Conservation (phyloP, 2,797 vertebrate genomes). For the Carduelis carduelis region DNA sequence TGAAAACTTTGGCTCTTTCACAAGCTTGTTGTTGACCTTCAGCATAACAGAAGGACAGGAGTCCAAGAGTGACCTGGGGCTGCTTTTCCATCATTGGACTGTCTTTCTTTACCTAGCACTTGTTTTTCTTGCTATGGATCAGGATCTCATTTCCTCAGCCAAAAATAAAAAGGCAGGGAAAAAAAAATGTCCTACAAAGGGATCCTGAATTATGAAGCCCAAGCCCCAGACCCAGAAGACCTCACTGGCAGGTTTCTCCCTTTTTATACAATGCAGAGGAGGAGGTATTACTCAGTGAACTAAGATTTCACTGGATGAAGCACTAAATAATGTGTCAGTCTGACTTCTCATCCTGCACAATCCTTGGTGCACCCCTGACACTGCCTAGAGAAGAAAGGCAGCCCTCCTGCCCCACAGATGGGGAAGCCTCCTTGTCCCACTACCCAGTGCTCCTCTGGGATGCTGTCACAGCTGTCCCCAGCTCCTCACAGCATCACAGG, state of each 20-base stretch:
- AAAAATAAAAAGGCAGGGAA: neutral
- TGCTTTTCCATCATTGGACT: neutral
- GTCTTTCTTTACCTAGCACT: neutral
- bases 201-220: neutral
- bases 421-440: neutral
- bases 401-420: neutral
- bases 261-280: neutral
- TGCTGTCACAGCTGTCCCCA: neutral
- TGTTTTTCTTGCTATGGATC: neutral
- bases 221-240: neutral
- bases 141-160: neutral
- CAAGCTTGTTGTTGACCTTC: neutral
- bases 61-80: neutral
- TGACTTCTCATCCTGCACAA: fast-evolving
- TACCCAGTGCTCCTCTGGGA: fast-evolving
- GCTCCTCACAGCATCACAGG: neutral
- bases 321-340: neutral
- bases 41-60: neutral
- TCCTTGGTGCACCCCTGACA: fast-evolving
- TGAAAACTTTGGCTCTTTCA: neutral
- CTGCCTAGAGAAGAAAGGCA: neutral
- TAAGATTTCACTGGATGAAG: neutral
- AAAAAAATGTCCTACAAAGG: neutral
- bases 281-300: neutral
- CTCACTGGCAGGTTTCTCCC: neutral